Base-by-base conservation (phyloP, 2,888 invertebrate genomes). In the Phrixothrix hirtus region DNA sequence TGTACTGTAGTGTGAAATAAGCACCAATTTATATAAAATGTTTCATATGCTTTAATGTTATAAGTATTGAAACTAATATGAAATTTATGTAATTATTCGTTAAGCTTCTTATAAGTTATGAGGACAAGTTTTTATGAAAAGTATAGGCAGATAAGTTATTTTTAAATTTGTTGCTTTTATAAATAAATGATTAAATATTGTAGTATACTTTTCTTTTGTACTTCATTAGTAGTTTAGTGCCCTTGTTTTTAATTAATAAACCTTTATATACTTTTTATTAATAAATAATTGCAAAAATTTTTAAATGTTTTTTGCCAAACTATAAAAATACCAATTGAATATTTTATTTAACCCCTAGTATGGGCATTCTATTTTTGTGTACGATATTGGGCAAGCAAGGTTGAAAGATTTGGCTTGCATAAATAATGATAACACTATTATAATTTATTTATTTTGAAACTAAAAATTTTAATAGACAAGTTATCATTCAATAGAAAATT, bases 1-100 rank as follows among this genome's bases (percentile, higher is more conserved):
- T 65, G 69, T 68, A 69, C 70, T 42, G 67, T 69, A 67, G 65
- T 63, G 62, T 61, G 65, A 58, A 68, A 65, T 61, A 64, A 63
- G 67, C 68, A 68, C 68, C 64, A 65, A 64, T 66, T 71, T 41
- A 31, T 41, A 41, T n/a, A n/a, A n/a, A 21, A 37, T 30, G 37
- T 46, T 46, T 46, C 38, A 38, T 46, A 46, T 37, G 46, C 46
- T 46, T 46, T 46, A 38, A 46, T 38, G 38, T 46, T 38, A 38
- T 26, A 38, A 32, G 46, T 46, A 38, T 46, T 36, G 11, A 25
- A 16, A 36, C 36, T 17, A 34, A 34, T 34, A 14, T 36, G 25
- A 15, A 21, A 36, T 45, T 37, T 13, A 45, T 15, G 14, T 37
- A 37, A 12, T 36, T 37, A 36, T 29, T 45, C n/a, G n/a, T n/a